These are phyloP conservation scores for Hystrix brachyura DNA, from an alignment of 2,113 vertebrate species.

Conservation along the genomic window DNA sequence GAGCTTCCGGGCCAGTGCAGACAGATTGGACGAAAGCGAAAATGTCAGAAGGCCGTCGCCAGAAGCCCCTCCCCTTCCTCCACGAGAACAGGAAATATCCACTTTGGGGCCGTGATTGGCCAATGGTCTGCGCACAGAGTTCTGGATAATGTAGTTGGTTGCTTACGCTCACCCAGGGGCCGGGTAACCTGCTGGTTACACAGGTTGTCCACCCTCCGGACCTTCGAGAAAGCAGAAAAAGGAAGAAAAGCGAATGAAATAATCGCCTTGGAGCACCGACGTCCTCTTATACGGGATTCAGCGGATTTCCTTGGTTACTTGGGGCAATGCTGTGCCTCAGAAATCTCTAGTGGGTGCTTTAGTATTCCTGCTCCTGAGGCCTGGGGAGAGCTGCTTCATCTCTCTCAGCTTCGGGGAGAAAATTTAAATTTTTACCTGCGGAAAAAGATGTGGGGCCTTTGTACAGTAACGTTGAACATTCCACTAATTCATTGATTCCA, in stretches of 20 bases:
- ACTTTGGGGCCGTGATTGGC: fast-evolving
- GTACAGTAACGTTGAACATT: not conserved
- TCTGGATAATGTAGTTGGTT: not conserved
- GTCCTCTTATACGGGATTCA: not conserved
- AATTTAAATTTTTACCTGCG: not conserved
- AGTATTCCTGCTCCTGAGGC: not conserved
- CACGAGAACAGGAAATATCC: fast-evolving
- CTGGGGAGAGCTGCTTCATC: not conserved
- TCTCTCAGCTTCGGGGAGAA: not conserved
- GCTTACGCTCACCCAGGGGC: not conserved
- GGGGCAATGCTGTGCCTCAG: not conserved
- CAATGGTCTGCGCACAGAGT: fast-evolving
- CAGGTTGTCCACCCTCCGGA: fast-evolving
- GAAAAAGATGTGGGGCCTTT: not conserved
- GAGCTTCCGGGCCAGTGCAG: fast-evolving
- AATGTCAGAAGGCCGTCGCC: not conserved
- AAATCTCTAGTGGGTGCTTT: not conserved
- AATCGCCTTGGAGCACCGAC: not conserved
- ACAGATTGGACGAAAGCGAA: fast-evolving
- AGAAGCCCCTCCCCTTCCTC: not conserved
- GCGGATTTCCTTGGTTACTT: not conserved
- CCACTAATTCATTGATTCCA: not conserved
- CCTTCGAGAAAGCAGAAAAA: not conserved
- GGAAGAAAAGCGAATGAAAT: not conserved
- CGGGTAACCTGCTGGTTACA: not conserved